Evolutionary conservation across 2,797 vertebrate genomes (phyloP).

Genomic region (Melanogrammus aeglefinus): DNA sequence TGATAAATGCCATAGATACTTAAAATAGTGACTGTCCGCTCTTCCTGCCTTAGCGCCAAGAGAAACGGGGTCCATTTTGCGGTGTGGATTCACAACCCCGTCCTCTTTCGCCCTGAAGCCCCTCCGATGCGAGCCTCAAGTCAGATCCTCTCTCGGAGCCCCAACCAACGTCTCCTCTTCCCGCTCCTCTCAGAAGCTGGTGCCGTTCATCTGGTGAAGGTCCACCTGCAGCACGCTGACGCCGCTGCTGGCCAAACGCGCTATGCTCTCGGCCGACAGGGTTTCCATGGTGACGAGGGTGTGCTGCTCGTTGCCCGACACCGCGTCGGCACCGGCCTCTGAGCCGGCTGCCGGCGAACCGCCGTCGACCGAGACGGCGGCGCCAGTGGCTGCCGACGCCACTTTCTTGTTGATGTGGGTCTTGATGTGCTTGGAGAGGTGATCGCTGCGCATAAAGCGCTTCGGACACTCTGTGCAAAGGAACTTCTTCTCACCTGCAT

Average conservation of each 20-base stretch:
- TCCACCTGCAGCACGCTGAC: conserved; percentile 97
- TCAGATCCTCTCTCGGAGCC: conserved; percentile 51
- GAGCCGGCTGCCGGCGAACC: conserved; percentile 72
- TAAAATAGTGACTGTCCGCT: conserved; percentile 30
- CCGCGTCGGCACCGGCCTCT: conserved; percentile 69
- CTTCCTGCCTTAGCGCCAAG: conserved; percentile 33
- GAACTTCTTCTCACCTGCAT: conserved; percentile 92
- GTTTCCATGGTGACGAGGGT: conserved; percentile 92
- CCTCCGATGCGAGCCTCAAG: conserved; percentile 29
- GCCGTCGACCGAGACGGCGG: conserved; percentile 57
- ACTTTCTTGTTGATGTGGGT: conserved; percentile 93
- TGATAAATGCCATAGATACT: conserved; percentile 40
- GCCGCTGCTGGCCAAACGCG: conserved; percentile 85
- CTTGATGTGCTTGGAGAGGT: conserved; percentile 96
- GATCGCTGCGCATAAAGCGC: conserved; percentile 97
- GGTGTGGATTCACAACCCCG: conserved; percentile 35
- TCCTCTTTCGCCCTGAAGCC: conserved; percentile 26
- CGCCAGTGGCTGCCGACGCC: conserved; percentile 13
- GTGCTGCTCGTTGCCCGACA: conserved; percentile 68
- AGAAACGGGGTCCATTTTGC: conserved; percentile 29
- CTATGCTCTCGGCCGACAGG: conserved; percentile 89
- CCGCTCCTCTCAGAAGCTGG: conserved; percentile 78
- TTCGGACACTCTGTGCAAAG: conserved; percentile 89
- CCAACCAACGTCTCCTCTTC: conserved; percentile 18
- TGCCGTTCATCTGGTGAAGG: conserved; percentile 90